A percentile compares a stretch with the other conserved stretches of the same genome.
Evolutionary conservation across 2,888 invertebrate species (phyloP).

Genomic region (Gymnoscelis rufifasciata): DNA sequence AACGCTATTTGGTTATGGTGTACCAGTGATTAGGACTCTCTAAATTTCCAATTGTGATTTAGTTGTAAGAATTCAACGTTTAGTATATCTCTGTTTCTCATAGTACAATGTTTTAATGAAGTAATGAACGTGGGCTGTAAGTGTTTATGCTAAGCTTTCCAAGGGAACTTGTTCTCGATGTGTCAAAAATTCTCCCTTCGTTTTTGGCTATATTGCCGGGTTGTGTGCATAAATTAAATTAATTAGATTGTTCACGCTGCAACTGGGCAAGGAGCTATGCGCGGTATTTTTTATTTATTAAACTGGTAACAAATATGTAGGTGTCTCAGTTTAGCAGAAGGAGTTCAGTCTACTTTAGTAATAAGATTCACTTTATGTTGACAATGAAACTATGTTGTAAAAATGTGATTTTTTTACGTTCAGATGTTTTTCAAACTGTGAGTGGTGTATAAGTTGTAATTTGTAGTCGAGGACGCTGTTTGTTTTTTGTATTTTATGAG

Average conservation of each 20-base stretch:
- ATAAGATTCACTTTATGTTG: slow-evolving; percentile 5
- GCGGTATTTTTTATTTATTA: background rate
- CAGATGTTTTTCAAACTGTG: slow-evolving; percentile 4
- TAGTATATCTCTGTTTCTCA: slow-evolving; percentile 7
- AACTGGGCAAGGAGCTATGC: no score
- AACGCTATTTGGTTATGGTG: background rate
- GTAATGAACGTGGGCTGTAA: slow-evolving; percentile 6
- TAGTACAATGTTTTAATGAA: slow-evolving; percentile 23
- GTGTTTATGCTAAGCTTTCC: background rate
- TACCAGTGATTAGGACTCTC: slow-evolving; percentile 26
- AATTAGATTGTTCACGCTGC: no score
- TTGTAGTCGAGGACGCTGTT: slow-evolving; percentile 10
- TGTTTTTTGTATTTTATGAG: slow-evolving; percentile 6
- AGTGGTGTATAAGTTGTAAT: slow-evolving; percentile 5
- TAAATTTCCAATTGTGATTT: slow-evolving; percentile 33
- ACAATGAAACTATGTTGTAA: background rate
- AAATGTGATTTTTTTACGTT: slow-evolving; percentile 8
- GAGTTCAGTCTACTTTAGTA: slow-evolving; percentile 15
- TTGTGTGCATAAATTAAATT: background rate
- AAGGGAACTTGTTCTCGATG: background rate
- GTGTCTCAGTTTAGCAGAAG: slow-evolving; percentile 2
- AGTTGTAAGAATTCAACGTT: slow-evolving; percentile 23
- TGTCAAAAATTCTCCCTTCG: no score
- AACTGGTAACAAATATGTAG: background rate
- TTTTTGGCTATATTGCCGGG: background rate